Base-by-base conservation (phyloP, 2,113 vertebrate species). In the Nematolebias whitei region DNA sequence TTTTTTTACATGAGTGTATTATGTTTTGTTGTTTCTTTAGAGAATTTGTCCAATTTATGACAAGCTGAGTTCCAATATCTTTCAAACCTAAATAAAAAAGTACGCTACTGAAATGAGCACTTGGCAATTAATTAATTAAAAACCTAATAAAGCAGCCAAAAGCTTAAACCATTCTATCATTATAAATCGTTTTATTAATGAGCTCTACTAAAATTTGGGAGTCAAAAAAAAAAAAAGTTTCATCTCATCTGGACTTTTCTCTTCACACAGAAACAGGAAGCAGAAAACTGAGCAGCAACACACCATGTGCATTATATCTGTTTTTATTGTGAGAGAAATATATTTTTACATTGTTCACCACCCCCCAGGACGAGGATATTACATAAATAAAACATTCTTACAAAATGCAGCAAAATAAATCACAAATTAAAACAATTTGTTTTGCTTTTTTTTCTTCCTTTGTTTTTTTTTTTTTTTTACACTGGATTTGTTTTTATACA, bases 301-400 rank as follows among this genome's bases (percentile, higher is more conserved):
- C 13, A 18, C 44, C 23, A 11, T 58, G 6, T 55, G 52, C 62
- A 71, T 67, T 74, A 73, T 74, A 26, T 71, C 80, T 64, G 57
- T 83, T 85, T 85, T 90, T 68, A 96, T 96, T 96, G 90, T 89
- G 85, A 94, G 87, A 85, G 88, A 92, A 87, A 88, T 91, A 86
- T 85, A 64, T 90, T 89, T 95, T 95, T 93, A 94, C 93, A 95
- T 90, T 88, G 88, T 88, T 83, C 78, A 83, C 91, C 89, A 85
- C 73, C 63, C 32, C 58, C 85, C 88, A 83, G 80, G 89, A 69
- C 45, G 89, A 87, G 84, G 91, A 93, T 90, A 84, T 91, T 90
- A 85, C 95, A 98, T 97, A 99, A 98, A 98, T 99, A 98, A 96
- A 94, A 93, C 88, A 88, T 91, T 89, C 88, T 93, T 92, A 94